Conservation (phyloP, 1,140 invertebrate genomes). For the Pantala flavescens region DNA sequence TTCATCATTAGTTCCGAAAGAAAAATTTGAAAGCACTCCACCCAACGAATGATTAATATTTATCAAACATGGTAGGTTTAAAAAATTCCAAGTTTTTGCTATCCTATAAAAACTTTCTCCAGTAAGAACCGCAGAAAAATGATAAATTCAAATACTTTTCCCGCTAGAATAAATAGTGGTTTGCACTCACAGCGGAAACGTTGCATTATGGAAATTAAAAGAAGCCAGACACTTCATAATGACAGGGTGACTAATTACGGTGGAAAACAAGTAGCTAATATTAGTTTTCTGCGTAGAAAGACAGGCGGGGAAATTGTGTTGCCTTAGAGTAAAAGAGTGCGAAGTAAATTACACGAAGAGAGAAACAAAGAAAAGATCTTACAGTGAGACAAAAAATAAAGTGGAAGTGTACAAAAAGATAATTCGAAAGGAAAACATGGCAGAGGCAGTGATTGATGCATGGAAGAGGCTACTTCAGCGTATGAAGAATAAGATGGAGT, state of each 20-base stretch:
- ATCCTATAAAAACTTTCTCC: too few relatives aligned
- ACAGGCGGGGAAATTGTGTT: not conserved
- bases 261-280: not conserved
- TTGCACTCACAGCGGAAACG: too few relatives aligned
- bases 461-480: not conserved
- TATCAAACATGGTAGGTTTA: too few relatives aligned
- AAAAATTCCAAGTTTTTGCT: too few relatives aligned
- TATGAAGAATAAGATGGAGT: not conserved
- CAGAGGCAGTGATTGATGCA: not conserved
- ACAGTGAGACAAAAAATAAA: not conserved
- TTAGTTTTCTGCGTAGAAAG: not conserved
- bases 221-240: not conserved
- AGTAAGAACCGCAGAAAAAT: too few relatives aligned
- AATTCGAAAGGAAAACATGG: not conserved
- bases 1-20: too few relatives aligned
- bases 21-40: too few relatives aligned
- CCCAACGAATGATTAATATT: too few relatives aligned
- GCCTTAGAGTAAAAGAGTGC: too few relatives aligned
- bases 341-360: not conserved
- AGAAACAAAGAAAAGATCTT: not conserved
- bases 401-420: not conserved
- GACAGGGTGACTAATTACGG: not conserved
- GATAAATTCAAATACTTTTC: too few relatives aligned
- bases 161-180: too few relatives aligned
- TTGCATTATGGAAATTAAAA: not conserved